Percentiles rank a stretch among this genome's conserved stretches.
Conservation (phyloP, 2,797 vertebrate species). For the Heliangelus exortis region DNA sequence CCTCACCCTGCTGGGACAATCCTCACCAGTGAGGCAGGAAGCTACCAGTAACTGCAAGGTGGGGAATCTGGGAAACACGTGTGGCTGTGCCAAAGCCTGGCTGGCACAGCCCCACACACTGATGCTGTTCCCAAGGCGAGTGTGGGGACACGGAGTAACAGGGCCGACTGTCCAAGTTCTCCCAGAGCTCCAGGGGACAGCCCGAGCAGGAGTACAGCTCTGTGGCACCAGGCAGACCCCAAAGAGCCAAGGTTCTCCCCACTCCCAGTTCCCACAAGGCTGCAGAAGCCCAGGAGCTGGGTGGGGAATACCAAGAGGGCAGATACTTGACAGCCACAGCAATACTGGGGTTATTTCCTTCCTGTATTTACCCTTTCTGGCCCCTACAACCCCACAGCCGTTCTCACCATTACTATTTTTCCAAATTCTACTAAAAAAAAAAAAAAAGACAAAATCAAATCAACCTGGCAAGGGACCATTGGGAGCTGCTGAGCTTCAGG, state of each 20-base stretch:
- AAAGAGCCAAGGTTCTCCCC: background rate
- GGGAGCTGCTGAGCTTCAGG: background rate
- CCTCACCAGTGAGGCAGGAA: background rate
- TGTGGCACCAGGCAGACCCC: background rate
- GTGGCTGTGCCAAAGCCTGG: background rate
- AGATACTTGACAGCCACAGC: background rate
- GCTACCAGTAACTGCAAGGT: background rate
- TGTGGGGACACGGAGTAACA: background rate
- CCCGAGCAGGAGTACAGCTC: background rate
- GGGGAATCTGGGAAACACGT: background rate
- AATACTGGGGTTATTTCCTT: background rate
- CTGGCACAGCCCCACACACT: background rate
- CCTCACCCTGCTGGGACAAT: background rate
- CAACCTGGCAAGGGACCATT: too few species aligned
- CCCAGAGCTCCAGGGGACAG: rapidly evolving
- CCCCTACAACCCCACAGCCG: background rate
- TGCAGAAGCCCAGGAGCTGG: background rate
- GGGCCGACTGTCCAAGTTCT: background rate
- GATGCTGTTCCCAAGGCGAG: background rate
- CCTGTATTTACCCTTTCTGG: background rate
- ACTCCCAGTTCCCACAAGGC: background rate
- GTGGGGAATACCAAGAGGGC: background rate
- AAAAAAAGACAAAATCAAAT: background rate
- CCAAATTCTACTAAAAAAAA: background rate
- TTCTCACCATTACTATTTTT: background rate